Percentiles rank a stretch among this genome's conserved stretches.
These are phyloP conservation scores for Nannoperca australis DNA, from an alignment of 2,797 vertebrate species.

Conservation along the genomic window DNA sequence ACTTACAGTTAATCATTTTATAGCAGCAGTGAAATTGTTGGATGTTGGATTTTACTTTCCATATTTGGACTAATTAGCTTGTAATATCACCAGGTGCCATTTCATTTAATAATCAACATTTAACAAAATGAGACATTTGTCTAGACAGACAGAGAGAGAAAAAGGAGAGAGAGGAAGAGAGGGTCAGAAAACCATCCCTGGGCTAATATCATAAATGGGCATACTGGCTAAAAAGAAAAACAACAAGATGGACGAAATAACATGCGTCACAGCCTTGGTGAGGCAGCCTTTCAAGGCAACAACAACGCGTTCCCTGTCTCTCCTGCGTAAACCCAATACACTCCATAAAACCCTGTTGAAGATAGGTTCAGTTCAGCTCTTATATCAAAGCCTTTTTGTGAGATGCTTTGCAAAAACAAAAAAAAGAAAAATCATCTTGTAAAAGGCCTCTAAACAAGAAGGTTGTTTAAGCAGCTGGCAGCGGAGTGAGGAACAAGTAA, in stretches of 20 bases:
- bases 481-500: slow-evolving; percentile 59
- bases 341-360: slow-evolving; percentile 12
- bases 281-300: slow-evolving; percentile 71
- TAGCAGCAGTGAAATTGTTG: not conserved
- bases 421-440: slow-evolving; percentile 5
- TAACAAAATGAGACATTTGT: not conserved
- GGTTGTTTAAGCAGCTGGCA: slow-evolving; percentile 19
- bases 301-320: slow-evolving; percentile 58
- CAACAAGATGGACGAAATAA: slow-evolving; percentile 46
- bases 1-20: not conserved
- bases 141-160: not conserved
- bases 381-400: slow-evolving; percentile 15
- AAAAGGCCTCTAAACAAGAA: slow-evolving; percentile 19
- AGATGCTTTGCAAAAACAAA: slow-evolving; percentile 19
- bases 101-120: not conserved
- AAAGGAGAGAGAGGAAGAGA: not conserved
- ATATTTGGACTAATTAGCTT: not conserved
- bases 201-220: slow-evolving; percentile 25
- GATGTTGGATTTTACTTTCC: not conserved
- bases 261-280: slow-evolving; percentile 67
- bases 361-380: slow-evolving; percentile 4
- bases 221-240: slow-evolving; percentile 46
- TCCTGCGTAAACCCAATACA: slow-evolving; percentile 9
- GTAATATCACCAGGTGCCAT: not conserved
- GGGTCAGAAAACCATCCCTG: slow-evolving; percentile 35